Base-by-base conservation (phyloP, 2,888 invertebrate genomes). In the Branchipolynoe longqiensis region DNA sequence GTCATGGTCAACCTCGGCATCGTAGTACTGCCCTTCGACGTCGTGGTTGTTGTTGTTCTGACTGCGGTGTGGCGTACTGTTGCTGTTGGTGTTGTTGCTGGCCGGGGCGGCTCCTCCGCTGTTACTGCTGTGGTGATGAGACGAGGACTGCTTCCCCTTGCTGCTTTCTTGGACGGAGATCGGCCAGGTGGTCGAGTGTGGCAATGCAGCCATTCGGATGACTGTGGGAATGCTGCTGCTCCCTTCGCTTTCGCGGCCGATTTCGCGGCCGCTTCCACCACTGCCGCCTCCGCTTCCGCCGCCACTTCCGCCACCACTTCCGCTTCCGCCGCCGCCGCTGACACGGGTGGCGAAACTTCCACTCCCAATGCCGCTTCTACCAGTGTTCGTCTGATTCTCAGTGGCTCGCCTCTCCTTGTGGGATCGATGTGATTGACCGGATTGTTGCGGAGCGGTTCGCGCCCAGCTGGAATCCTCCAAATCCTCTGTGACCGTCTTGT, bases 1-100 rank as follows among this genome's bases (percentile, higher is more conserved):
- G 25, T 83, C 59, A 14, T 38, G 83, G 28, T 62, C 83, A n/a
- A 64, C 83, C n/a, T 78, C 78, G 28, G 40, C 48, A 33, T 78
- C 78, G 40, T 31, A 78, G 48, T 28, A 54, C 54, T 41, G 54
- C 22, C 25, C 31, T 22, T 78, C 78, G 18, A 18, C 36, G 69
- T 69, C 69, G 22, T 33, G 36, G 14, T 33, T 33, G 36, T 69
- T 69, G 38, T 38, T 36, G 6, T 31, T 4, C 3, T 78, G 25
- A 25, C 12, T 12, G 3, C 2, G 6, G 12, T 14, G 4, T 38
- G 40, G 83, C 8, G 40, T 83, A 41, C 38, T 59, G 28, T 36
- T 54, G n/a, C n/a, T n/a, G n/a, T n/a, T n/a, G n/a, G n/a, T n/a
- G n/a, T n/a, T 40, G 28, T 28, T 40, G n/a, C 40, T 8, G 25